phyloP scores from a whole-genome alignment of 2,888 invertebrate species.

The Eumerus sabulonum region DNA sequence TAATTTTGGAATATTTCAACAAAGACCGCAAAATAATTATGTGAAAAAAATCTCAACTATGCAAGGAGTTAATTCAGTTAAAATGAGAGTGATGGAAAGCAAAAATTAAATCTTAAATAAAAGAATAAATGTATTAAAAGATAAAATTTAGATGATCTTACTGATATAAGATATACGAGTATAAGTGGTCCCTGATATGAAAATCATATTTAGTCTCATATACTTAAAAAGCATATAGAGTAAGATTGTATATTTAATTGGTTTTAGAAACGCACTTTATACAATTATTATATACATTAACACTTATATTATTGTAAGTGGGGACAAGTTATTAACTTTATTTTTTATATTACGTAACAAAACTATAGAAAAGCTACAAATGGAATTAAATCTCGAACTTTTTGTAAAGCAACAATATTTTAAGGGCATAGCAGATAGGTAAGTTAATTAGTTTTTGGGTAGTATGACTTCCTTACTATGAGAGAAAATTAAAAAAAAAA shows the following conservation, averaged over 20 bases:
- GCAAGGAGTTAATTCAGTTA: slow-evolving; percentile 57
- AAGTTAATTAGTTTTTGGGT: too few relatives aligned
- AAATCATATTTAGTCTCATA: slow-evolving; percentile 42
- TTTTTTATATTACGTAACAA: slow-evolving; percentile 2
- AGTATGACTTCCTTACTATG: too few relatives aligned
- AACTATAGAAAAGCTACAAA: too few relatives aligned
- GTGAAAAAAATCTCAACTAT: slow-evolving; percentile 57
- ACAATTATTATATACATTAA: slow-evolving; percentile 71
- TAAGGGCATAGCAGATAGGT: too few relatives aligned
- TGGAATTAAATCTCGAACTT: too few relatives aligned
- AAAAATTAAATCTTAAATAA: slow-evolving; percentile 35
- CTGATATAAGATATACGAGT: slow-evolving; percentile 53
- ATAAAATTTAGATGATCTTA: slow-evolving; percentile 64
- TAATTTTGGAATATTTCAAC: too few relatives aligned
- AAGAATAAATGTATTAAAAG: slow-evolving; percentile 56
- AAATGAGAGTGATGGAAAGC: too few relatives aligned
- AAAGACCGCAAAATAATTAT: slow-evolving; percentile 1
- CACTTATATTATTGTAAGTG: slow-evolving; percentile 67
- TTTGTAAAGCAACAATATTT: too few relatives aligned
- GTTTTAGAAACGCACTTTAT: slow-evolving; percentile 73
- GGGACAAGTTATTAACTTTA: slow-evolving; percentile 37
- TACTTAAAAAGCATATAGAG: slow-evolving; percentile 51
- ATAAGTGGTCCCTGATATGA: slow-evolving; percentile 54
- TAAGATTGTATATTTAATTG: slow-evolving; percentile 70
- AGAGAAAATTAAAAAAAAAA: too few relatives aligned